Percentiles rank a stretch among this genome's conserved stretches.
These are phyloP conservation scores for Helicoverpa armigera DNA, from an alignment of 1,140 invertebrate species.

Conservation along the genomic window DNA sequence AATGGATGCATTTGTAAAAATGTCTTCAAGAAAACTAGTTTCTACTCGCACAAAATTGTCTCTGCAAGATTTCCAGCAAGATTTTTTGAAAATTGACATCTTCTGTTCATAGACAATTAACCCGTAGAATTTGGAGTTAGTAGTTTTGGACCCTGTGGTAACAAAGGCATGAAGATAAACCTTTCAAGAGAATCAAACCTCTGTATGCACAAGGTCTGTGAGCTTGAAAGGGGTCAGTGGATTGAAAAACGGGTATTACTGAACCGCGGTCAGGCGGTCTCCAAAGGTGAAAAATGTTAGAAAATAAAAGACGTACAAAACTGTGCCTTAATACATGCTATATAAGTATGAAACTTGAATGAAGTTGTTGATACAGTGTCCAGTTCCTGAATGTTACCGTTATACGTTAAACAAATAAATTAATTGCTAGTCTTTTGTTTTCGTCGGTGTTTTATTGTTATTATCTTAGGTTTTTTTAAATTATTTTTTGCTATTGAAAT, in stretches of 20 bases:
- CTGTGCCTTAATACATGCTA: background rate
- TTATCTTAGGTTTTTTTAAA: background rate
- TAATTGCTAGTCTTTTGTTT: background rate
- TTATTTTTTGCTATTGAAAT: too few species aligned
- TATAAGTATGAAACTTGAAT: background rate
- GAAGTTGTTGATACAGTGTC: background rate
- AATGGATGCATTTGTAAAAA: background rate
- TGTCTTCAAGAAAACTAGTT: background rate
- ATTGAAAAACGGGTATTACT: slow-evolving; percentile 30
- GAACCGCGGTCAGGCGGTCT: slow-evolving; percentile 24
- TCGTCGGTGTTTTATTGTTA: background rate
- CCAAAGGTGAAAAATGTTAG: slow-evolving; percentile 10
- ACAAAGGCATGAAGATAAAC: slow-evolving; percentile 51
- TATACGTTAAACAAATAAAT: background rate
- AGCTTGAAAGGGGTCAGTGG: slow-evolving; percentile 39
- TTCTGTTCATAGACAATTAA: slow-evolving; percentile 16
- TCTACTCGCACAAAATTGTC: too few species aligned
- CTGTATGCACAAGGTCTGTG: slow-evolving; percentile 31
- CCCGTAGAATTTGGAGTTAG: slow-evolving; percentile 2
- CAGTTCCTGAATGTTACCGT: slow-evolving; percentile 8
- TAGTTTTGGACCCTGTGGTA: slow-evolving; percentile 36
- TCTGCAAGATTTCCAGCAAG: background rate
- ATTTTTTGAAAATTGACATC: background rate
- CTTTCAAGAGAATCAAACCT: slow-evolving; percentile 44
- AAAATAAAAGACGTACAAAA: background rate